phyloP scores from a whole-genome alignment of 2,113 vertebrate genomes.

The Malurus alboscapulatus region DNA sequence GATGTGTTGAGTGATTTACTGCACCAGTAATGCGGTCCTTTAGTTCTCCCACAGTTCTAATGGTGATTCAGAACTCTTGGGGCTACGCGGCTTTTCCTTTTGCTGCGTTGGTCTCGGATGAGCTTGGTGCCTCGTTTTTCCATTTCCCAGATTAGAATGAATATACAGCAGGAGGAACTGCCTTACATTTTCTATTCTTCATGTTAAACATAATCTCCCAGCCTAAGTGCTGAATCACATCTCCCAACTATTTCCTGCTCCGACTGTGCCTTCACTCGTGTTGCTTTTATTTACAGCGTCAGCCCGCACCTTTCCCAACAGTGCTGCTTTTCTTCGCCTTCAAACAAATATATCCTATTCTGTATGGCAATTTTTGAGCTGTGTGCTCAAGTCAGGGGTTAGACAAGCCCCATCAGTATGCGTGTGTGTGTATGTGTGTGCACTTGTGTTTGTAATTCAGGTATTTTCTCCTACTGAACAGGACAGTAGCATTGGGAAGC shows the following conservation, averaged over 20 bases:
- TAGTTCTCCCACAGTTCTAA: not conserved
- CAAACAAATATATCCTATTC: conserved; percentile 28
- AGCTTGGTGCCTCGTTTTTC: not conserved
- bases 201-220: conserved; percentile 11
- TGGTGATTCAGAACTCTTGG: not conserved
- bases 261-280: conserved; percentile 20
- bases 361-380: conserved; percentile 51
- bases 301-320: not conserved
- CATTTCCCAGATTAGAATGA: not conserved
- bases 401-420: conserved; percentile 53
- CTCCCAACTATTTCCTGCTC: conserved; percentile 10
- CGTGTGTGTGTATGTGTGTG: not conserved
- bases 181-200: not conserved
- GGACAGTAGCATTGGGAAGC: not conserved
- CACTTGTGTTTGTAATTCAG: conserved; percentile 48
- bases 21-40: not conserved
- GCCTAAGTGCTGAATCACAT: conserved; percentile 26
- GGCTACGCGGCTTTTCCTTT: not conserved
- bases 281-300: conserved; percentile 40
- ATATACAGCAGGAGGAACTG: not conserved
- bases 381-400: conserved; percentile 49
- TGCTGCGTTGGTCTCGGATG: not conserved
- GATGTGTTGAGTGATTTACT: not conserved
- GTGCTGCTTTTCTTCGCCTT: conserved; percentile 48
- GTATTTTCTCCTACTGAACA: conserved; percentile 55